Base-by-base conservation (phyloP, 2,113 vertebrate species). In the Hymenochirus boettgeri region DNA sequence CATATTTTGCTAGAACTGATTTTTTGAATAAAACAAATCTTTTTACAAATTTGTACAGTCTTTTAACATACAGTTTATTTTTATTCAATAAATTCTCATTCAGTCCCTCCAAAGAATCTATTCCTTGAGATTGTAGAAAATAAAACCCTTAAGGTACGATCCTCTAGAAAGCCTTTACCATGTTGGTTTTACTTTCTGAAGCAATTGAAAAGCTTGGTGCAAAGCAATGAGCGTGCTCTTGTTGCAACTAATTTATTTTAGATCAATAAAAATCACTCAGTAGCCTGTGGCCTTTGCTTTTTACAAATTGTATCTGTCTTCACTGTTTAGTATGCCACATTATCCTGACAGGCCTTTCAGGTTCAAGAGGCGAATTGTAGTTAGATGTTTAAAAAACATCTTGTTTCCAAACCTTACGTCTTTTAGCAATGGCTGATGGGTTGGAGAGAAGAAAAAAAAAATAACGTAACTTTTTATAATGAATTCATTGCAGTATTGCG, bases 191-290 rank as follows among this genome's bases (percentile, higher is more conserved):
- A 51, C 42, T 54, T 63, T 63, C 50, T 54, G n/a, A 27, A 54
- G 48, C 61, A 54, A 63, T 45, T 63, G 61, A 54, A 63, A 54
- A 37, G 33, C 61, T 51, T 63, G 50, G 22, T 24, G 54, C 50
- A 63, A 35, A 54, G 35, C 48, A 63, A 51, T 10, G 11, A 63
- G 35, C 50, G 45, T 45, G 51, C 37, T 46, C 52, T 53, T 55
- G 35, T 55, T 64, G 62, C 62, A 64, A 54, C 33, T 63, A 63
- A 55, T 63, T 63, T 63, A 63, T 63, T 55, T 55, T 24, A 55
- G 62, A 64, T 64, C 62, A 64, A 64, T 64, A 64, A 46, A 19
- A 64, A 64, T 55, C 62, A 64, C 62, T 64, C 55, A 51, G 62
- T 64, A 64, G 62, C 51, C 24, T 55, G 51, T 64, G 62, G 62